A percentile compares a stretch with the other conserved stretches of the same genome.
Conservation (phyloP, 2,113 vertebrate genomes). For the Alethe diademata region DNA sequence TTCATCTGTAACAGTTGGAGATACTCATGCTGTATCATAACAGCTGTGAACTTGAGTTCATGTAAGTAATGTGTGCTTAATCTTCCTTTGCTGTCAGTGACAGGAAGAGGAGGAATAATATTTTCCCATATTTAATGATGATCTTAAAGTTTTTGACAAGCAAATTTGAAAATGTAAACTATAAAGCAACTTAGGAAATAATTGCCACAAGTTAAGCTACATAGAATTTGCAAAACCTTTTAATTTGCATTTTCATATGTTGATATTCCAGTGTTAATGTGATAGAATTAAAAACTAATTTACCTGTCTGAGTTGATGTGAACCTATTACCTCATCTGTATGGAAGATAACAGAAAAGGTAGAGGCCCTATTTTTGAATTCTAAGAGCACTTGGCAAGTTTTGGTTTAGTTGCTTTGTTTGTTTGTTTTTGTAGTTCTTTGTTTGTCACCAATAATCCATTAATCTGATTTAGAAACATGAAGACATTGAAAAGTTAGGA, state of each 20-base stretch:
- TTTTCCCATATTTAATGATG: not conserved
- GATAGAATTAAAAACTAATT: not conserved
- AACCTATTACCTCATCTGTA: not conserved
- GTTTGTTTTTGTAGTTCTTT: not conserved
- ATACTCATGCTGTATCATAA: not conserved
- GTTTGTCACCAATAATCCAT: not conserved
- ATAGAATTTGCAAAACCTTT: not conserved
- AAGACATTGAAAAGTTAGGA: not conserved
- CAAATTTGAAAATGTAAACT: not conserved
- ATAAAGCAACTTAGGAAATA: not conserved
- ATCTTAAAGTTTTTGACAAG: not conserved
- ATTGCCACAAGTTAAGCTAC: not conserved
- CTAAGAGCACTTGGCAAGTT: not conserved
- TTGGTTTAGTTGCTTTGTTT: not conserved
- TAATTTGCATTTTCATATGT: not conserved
- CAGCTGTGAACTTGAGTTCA: conserved; percentile 52
- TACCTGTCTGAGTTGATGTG: not conserved
- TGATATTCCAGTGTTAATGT: not conserved
- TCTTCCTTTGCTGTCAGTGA: not conserved
- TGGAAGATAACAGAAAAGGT: not conserved
- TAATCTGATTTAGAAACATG: not conserved
- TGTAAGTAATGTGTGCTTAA: conserved; percentile 6
- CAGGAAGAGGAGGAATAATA: conserved; percentile 19
- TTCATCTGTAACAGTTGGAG: conserved; percentile 40
- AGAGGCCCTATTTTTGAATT: not conserved